Base-by-base conservation (phyloP, 2,888 invertebrate genomes). In the Euclidia mi region DNA sequence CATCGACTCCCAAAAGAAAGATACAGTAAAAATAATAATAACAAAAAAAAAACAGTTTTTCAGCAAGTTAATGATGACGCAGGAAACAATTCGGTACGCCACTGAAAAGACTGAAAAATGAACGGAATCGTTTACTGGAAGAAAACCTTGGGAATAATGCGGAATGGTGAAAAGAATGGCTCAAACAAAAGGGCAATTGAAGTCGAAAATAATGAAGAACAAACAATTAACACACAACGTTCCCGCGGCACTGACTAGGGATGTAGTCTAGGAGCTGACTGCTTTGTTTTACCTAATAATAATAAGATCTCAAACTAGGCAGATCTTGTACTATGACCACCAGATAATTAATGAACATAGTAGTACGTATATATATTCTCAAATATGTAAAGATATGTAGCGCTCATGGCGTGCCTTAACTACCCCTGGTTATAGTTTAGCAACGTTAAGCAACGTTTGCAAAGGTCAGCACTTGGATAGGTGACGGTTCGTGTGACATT, bases 181-280 rank as follows among this genome's bases (percentile, higher is more conserved):
- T 55, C 76, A 85, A 80, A 94, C 94, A 94, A 94, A 91, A 86
- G 89, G 94, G 94, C 92, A 94, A 94, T 94, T 94, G 94, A 94
- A 94, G 92, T 87, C 84, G 88, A 90, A 89, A 89, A 93, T 94
- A 94, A 94, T 94, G 92, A 88, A 89, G 82, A 88, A 91, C 91
- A 92, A 93, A 94, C 93, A 94, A 94, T 94, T 94, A 94, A 92
- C 92, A 94, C 92, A 89, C 88, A 87, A 79, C 81, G 76, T 79
- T 77, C 74, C 76, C 68, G 71, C 58, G 65, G 68, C 62, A 52
- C 60, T 56, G 68, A 56, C 62, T 72, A 55, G 43, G 48, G 48
- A 43, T 37, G 9, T 70, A 71, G 76, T 11, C 10, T 46, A 49
- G 66, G 77, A 80, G 78, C 45, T 49, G n/a, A 49, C 37, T 17